phyloP scores from a whole-genome alignment of 2,113 vertebrate genomes.

The Atherinomorus stipes region DNA sequence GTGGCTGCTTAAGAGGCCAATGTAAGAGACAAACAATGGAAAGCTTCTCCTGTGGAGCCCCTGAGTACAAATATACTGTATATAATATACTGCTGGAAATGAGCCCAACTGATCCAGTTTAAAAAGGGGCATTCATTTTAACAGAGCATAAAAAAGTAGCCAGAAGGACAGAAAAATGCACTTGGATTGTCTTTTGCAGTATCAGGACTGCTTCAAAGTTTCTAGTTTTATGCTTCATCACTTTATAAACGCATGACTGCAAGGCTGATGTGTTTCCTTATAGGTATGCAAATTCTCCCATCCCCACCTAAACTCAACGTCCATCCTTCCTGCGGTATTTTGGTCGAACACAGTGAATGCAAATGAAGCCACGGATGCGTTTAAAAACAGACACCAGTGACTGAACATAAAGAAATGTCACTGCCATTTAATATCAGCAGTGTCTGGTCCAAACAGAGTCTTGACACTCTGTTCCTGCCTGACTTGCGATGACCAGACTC shows the following conservation, averaged over 20 bases:
- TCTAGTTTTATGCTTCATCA: neutral
- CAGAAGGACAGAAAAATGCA: neutral
- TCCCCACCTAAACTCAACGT: neutral
- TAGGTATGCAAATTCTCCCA: neutral
- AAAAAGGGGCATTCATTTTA: neutral
- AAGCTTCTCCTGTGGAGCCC: neutral
- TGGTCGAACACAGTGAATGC: neutral
- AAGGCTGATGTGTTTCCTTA: neutral
- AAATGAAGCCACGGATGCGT: neutral
- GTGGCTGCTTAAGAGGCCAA: neutral
- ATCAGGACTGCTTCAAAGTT: too few relatives aligned
- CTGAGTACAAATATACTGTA: neutral
- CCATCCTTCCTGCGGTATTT: neutral
- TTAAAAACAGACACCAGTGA: slow-evolving; percentile 2
- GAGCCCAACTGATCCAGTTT: neutral
- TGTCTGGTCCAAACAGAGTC: slow-evolving; percentile 16
- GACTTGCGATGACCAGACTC: slow-evolving; percentile 13
- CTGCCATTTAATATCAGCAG: slow-evolving; percentile 21
- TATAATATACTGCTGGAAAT: neutral
- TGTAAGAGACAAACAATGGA: neutral
- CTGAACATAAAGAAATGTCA: slow-evolving; percentile 9
- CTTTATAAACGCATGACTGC: neutral
- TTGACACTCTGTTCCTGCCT: slow-evolving; percentile 6
- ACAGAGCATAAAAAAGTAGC: neutral
- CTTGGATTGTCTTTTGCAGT: too few relatives aligned